Base-by-base conservation (phyloP, 2,113 vertebrate genomes). In the Anseranas semipalmata region DNA sequence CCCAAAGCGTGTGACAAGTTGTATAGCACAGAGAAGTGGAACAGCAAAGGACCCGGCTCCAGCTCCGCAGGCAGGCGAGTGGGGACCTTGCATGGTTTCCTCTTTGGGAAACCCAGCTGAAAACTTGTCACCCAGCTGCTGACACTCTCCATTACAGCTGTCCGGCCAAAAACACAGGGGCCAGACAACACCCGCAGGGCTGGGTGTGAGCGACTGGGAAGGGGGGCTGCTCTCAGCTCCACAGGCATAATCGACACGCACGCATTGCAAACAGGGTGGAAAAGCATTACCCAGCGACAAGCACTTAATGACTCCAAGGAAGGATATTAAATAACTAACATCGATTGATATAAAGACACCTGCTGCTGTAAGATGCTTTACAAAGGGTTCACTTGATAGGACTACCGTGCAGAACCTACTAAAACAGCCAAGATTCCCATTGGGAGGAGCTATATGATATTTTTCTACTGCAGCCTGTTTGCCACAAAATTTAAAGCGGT, bases 101-200 rank as follows among this genome's bases (percentile, higher is more conserved):
- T n/a, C n/a, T n/a, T n/a, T n/a, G n/a, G n/a, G n/a, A n/a, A n/a
- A n/a, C n/a, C n/a, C n/a, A n/a, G n/a, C n/a, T n/a, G n/a, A n/a
- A n/a, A n/a, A n/a, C n/a, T n/a, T n/a, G n/a, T n/a, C n/a, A n/a
- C 30, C 43, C 4, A 0, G 41, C 35, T 22, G 41, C 30, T 0
- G 1, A 60, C 45, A 14, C 62, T 7, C 30, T 73, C 53, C 2
- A 32, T 3, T 10, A n/a, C 20, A 59, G 73, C 43, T 74, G 30
- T 28, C 13, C 25, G 48, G 85, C 33, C 81, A 68, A n/a, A 67
- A 83, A 45, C 67, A 46, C 33, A 24, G 67, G 24, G 41, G 22
- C 45, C 85, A 76, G 58, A 5, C 55, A 50, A 60, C 81, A 59
- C 68, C 87, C 80, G 92, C 1, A 50, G 66, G 1, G 0, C 20